These are phyloP conservation scores for Pyralis farinalis DNA, from an alignment of 2,888 invertebrate species.

Conservation along the genomic window DNA sequence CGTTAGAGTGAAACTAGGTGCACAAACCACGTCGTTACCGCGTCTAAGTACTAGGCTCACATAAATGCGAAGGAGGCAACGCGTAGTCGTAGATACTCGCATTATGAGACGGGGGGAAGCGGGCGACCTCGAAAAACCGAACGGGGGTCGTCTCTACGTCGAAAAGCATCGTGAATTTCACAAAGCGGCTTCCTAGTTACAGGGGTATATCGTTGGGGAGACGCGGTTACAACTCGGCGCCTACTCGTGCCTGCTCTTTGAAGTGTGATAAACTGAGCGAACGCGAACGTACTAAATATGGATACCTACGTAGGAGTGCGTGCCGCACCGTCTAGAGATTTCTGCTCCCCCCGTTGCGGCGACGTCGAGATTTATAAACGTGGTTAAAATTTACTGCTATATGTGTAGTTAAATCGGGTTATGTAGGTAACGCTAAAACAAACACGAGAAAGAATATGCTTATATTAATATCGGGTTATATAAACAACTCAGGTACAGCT, in stretches of 20 bases:
- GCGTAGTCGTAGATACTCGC: slow-evolving; percentile 38
- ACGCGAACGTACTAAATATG: slow-evolving; percentile 53
- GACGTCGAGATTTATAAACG: slow-evolving; percentile 44
- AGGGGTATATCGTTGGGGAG: slow-evolving; percentile 44
- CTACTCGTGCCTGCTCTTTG: slow-evolving; percentile 62
- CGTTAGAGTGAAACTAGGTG: slow-evolving; percentile 48
- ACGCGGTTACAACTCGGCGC: slow-evolving; percentile 60
- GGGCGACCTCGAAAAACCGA: slow-evolving; percentile 74
- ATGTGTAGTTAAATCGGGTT: slow-evolving; percentile 7
- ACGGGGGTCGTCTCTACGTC: slow-evolving; percentile 59
- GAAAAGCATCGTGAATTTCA: slow-evolving; percentile 72
- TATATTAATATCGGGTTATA: no score
- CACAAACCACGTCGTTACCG: slow-evolving; percentile 51
- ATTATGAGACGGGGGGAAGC: slow-evolving; percentile 47
- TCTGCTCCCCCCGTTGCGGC: slow-evolving; percentile 34
- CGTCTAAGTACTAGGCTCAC: slow-evolving; percentile 36
- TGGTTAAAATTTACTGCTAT: slow-evolving; percentile 39
- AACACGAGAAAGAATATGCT: no score
- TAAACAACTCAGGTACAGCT: no score
- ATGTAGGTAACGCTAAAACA: no score
- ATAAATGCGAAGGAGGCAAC: slow-evolving; percentile 30
- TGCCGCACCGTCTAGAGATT: slow-evolving; percentile 39
- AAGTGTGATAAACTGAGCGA: slow-evolving; percentile 72
- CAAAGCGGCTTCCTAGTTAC: slow-evolving; percentile 73
- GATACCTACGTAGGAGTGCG: slow-evolving; percentile 50